A percentile compares a stretch with the other conserved stretches of the same genome.
These are phyloP conservation scores for Machaerirhynchus nigripectus DNA, from an alignment of 2,113 vertebrate genomes.

Conservation along the genomic window DNA sequence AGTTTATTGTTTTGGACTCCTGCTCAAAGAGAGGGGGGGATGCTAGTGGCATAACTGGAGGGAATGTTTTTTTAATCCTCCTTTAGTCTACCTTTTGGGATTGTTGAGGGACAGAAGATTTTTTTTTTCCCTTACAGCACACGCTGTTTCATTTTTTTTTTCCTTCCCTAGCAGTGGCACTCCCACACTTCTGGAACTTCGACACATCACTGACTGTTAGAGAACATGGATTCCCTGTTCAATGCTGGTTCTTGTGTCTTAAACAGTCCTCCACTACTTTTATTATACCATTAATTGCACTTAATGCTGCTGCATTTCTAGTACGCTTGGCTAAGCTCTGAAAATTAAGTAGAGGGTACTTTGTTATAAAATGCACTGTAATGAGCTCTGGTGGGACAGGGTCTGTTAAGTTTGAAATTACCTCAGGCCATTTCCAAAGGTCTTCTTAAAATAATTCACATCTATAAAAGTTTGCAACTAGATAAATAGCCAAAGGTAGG, in stretches of 20 bases:
- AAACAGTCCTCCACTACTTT: slow-evolving; percentile 82
- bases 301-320: slow-evolving; percentile 85
- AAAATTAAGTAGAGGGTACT: slow-evolving; percentile 89
- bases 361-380: slow-evolving; percentile 91
- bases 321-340: slow-evolving; percentile 83
- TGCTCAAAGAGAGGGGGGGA: slow-evolving; percentile 24
- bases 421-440: slow-evolving; percentile 85
- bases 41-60: slow-evolving; percentile 75
- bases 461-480: slow-evolving; percentile 81
- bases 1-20: slow-evolving; percentile 44
- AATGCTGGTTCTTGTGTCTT: slow-evolving; percentile 80
- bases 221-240: slow-evolving; percentile 73
- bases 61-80: slow-evolving; percentile 53
- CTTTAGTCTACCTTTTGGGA: slow-evolving; percentile 1
- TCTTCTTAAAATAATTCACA: slow-evolving; percentile 78
- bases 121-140: neutral
- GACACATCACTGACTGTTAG: slow-evolving; percentile 66
- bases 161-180: slow-evolving; percentile 6
- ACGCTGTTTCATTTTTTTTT: neutral
- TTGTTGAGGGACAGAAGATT: slow-evolving; percentile 56
- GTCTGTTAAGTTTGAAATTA: slow-evolving; percentile 90
- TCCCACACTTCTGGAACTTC: slow-evolving; percentile 50
- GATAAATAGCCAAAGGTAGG: slow-evolving; percentile 73
- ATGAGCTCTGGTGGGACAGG: slow-evolving; percentile 93
- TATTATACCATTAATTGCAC: slow-evolving; percentile 90